Evolutionary conservation across 92 coral and sea anemone species (phyloP), one percentile per base, ranked within the genome.

Genomic region (Epizoanthus rinbou): DNA sequence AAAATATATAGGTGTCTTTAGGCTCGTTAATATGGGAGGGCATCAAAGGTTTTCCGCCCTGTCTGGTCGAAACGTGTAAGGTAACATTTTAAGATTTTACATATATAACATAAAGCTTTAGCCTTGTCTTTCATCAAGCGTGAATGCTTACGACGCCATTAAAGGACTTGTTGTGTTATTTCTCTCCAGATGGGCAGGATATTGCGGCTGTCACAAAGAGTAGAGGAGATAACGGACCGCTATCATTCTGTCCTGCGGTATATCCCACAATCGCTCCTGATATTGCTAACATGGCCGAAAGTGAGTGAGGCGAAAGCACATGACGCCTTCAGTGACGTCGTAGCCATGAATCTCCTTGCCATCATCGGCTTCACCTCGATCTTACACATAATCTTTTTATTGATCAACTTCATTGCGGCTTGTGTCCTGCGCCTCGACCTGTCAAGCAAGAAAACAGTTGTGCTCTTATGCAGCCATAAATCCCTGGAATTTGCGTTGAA

Each of bases 291-390:
- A 28, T 92, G 96, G 98, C 93, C 94, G 35, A 86, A 86, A 57
- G 88, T 96, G 76, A 94, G 99, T 89, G 75, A 81, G 57, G 93
- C 93, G 0, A 79, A 92, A 64, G 76, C 89, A 9, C 90, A 88
- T 28, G 89, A 93, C 65, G 82, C 93, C 17, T 96, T 86, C 73
- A 68, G 72, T 22, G 86, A 65, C 75, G 88, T 96, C 65, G 92
- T 94, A 6, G 85, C 91, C 70, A 90, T 92, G 91, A 96, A 94
- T 62, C 87, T 95, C 5, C 80, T 94, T 41, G 91, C 94, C 7
- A 88, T 96, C 16, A 88, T 96, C 3, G 94, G 94, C 15, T 96
- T 89, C 91, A 90, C 94, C 1, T 85, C 98, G 8, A 94, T 93
- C 35, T 84, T 96, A 92, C 99, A 96, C 74, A 73, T 88, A 8